Base-by-base conservation (phyloP, 2,797 vertebrate genomes). In the Cephalopachus bancanus region DNA sequence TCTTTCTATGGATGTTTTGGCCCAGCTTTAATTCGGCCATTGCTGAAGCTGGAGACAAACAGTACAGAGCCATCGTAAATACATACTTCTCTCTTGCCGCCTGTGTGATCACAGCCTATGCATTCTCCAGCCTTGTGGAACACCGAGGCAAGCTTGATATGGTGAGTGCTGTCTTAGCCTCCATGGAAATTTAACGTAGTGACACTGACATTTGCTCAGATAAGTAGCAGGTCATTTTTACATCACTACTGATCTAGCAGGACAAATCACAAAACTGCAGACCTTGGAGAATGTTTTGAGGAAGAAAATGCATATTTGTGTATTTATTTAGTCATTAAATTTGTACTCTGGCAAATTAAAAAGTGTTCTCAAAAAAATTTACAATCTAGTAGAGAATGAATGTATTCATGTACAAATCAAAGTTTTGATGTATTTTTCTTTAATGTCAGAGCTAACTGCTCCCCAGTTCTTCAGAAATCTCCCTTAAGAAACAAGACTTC, bases 1-100 rank as follows among this genome's bases (percentile, higher is more conserved):
- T 99, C 91, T 99, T 99, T 97, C 98, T 99, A 60, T 99, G 99
- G 99, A 98, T 99, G 98, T 99, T 99, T 98, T 99, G 99, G 99
- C 99, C 99, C 94, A 99, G 99, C 98, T 99, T 99, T 97, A 99
- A 99, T 98, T 99, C 99, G 0, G 99, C 99, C 97, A 99, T 99
- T 17, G 99, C 99, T 14, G 2, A n/a, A 0, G 0, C 95, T 0
- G 64, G 59, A 28, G 0, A 20, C 0, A 1, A 75, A 4, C 99
- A 99, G 97, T 97, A 99, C 37, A 99, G 22, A 4, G 99, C 99
- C 3, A 98, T 99, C 24, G 90, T 99, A 94, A 99, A 99, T 98
- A 99, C 99, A 0, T 99, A 99, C 97, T 99, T 99, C 86, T 99
- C 99, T 65, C 98, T 99, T 96, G 99, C 99, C 1, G 98, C 99